Conservation (phyloP, 2,797 vertebrate genomes). For the Rhyacichthys aspro region DNA sequence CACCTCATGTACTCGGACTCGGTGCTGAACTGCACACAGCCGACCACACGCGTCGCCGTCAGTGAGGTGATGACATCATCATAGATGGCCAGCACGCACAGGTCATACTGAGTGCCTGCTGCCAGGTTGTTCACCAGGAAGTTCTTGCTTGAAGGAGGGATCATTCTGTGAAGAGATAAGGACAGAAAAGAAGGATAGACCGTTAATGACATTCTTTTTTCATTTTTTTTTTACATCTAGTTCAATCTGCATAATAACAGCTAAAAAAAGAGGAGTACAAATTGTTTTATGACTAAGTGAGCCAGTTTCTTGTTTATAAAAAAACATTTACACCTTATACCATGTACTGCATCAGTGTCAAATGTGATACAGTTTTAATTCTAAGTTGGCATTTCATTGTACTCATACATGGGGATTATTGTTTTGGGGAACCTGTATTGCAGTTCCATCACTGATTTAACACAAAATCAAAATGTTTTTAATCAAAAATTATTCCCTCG, state of each 20-base stretch:
- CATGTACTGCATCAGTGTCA: too few relatives aligned
- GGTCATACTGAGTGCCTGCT: constrained; percentile 91
- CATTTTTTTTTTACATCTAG: not conserved
- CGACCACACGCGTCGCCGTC: constrained; percentile 94
- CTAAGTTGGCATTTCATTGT: too few relatives aligned
- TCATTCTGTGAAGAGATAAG: constrained; percentile 84
- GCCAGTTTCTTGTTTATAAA: too few relatives aligned
- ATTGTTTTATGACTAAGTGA: too few relatives aligned
- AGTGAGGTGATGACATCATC: constrained; percentile 95
- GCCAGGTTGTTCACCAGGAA: constrained; percentile 98
- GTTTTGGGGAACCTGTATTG: too few relatives aligned
- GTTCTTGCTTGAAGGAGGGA: constrained; percentile 96
- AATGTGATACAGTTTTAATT: too few relatives aligned
- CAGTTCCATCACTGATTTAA: too few relatives aligned
- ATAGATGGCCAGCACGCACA: constrained; percentile 97
- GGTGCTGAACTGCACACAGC: constrained; percentile 95
- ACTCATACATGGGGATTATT: too few relatives aligned
- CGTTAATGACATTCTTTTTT: not conserved
- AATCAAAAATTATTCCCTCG: too few relatives aligned
- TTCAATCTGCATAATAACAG: not conserved
- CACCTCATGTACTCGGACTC: constrained; percentile 96
- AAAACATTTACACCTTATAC: too few relatives aligned
- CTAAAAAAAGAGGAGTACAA: too few relatives aligned
- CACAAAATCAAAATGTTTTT: too few relatives aligned
- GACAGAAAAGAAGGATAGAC: not conserved